phyloP scores from a whole-genome alignment of 1,140 invertebrate genomes.

The Plodia interpunctella region DNA sequence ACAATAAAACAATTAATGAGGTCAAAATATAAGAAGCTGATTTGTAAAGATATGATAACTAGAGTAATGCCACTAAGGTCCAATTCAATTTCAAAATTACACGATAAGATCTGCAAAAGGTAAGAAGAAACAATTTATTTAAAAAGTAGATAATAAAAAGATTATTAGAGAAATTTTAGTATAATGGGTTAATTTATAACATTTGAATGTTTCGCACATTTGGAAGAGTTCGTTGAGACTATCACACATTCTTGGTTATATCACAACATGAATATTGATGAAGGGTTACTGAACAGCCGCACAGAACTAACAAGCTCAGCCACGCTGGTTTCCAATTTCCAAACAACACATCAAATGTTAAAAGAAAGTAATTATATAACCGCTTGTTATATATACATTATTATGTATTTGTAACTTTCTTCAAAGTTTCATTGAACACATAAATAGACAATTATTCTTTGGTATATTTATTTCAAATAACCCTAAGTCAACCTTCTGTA shows the following conservation, averaged over 20 bases:
- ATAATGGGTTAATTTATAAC: not conserved
- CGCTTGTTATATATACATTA: not conserved
- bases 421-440: not conserved
- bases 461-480: too few relatives aligned
- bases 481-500: too few relatives aligned
- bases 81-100: too few relatives aligned
- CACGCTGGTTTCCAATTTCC: not conserved
- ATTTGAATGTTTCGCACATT: not conserved
- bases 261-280: constrained; percentile 46
- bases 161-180: not conserved
- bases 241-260: constrained; percentile 17
- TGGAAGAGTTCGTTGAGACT: not conserved
- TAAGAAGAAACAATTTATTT: not conserved
- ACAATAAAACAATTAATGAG: too few relatives aligned
- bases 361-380: not conserved
- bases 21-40: too few relatives aligned
- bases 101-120: too few relatives aligned
- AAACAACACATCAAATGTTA: not conserved
- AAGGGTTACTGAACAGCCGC: constrained; percentile 23
- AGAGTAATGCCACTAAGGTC: too few relatives aligned
- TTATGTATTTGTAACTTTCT: not conserved
- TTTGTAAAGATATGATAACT: too few relatives aligned
- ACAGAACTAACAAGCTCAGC: not conserved
- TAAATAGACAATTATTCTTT: not conserved
- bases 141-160: not conserved